phyloP scores from a whole-genome alignment of 2,888 invertebrate species.

The Drosophila histrio region DNA sequence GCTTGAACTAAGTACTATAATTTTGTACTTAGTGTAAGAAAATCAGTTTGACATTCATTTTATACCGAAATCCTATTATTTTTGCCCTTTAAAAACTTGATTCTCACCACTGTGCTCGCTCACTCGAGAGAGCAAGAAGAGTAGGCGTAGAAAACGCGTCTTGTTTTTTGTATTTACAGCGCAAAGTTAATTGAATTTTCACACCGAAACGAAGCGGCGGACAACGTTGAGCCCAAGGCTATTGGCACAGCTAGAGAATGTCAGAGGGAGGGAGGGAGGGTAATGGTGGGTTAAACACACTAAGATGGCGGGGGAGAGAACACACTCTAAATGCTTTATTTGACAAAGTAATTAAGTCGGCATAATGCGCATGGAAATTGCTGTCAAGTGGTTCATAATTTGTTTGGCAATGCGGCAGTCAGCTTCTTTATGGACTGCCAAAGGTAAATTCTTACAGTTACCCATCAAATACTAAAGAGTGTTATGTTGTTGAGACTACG shows the following conservation, averaged over 20 bases:
- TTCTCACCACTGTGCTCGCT: too few relatives aligned
- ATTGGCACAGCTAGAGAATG: constrained; percentile 8
- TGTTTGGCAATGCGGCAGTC: constrained; percentile 50
- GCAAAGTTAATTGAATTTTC: constrained; percentile 75
- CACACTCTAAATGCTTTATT: constrained; percentile 58
- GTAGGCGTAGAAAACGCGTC: constrained; percentile 1
- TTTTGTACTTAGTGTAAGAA: too few relatives aligned
- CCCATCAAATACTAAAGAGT: background rate
- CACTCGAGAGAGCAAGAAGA: background rate
- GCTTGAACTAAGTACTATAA: too few relatives aligned
- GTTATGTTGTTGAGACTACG: constrained; percentile 14
- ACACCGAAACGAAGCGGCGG: constrained; percentile 47
- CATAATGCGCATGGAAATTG: constrained; percentile 71
- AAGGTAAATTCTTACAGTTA: constrained; percentile 30
- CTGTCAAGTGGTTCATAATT: constrained; percentile 65
- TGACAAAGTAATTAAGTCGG: constrained; percentile 73
- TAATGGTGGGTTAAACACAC: too few relatives aligned
- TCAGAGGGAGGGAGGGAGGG: background rate
- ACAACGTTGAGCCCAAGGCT: constrained; percentile 32
- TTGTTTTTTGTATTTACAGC: constrained; percentile 42
- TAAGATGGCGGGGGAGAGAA: background rate
- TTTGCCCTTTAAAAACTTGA: too few relatives aligned
- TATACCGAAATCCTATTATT: too few relatives aligned
- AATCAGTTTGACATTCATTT: too few relatives aligned
- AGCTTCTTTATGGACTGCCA: constrained; percentile 25